Conservation (phyloP, 2,797 vertebrate genomes). For the Sciurus carolinensis region DNA sequence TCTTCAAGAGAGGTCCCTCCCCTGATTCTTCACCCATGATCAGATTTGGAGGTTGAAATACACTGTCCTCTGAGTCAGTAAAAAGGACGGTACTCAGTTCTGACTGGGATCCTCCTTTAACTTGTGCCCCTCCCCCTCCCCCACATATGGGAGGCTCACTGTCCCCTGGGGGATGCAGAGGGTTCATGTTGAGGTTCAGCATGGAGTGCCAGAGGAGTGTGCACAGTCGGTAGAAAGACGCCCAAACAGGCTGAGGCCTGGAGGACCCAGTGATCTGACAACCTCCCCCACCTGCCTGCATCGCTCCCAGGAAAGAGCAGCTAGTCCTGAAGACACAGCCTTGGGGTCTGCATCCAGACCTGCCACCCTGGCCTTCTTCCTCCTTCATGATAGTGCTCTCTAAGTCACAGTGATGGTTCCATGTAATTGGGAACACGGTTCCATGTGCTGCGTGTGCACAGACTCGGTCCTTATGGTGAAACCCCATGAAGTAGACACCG, state of each 20-base stretch:
- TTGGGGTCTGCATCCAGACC: neutral
- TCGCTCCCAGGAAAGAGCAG: neutral
- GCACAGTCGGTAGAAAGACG: neutral
- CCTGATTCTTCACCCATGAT: neutral
- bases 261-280: neutral
- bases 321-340: too few species aligned
- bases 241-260: too few species aligned
- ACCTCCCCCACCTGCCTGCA: rapidly evolving
- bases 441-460: neutral
- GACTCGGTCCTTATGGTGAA: neutral
- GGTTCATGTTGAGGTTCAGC: rapidly evolving
- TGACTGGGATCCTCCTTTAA: neutral
- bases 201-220: neutral
- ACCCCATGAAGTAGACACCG: neutral
- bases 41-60: neutral
- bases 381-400: neutral
- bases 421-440: neutral
- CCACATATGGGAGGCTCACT: neutral
- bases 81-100: neutral
- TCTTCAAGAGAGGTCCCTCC: neutral
- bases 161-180: neutral
- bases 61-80: neutral
- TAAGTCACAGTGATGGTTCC: neutral
- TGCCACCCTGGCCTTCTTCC: neutral
- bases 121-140: neutral